Evolutionary conservation across 2,888 invertebrate genomes (phyloP), one percentile per base, ranked within the genome.

Genomic region (Drosophila kambysellisi): DNA sequence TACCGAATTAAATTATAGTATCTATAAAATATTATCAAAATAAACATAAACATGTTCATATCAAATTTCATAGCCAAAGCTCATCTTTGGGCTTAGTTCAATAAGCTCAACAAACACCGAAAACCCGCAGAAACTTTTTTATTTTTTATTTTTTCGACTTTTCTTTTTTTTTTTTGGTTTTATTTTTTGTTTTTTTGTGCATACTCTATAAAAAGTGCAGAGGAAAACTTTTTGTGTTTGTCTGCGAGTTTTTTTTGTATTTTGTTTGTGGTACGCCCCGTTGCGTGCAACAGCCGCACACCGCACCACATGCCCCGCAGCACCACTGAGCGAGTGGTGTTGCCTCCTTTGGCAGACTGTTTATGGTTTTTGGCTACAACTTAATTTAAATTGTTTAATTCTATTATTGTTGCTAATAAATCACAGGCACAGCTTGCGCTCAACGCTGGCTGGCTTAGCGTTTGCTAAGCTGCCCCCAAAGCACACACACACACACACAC

Each of bases 381-480:
- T 91, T 91, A 91, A 91, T 91, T 91, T 91, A 91, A 92, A 91
- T 91, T 91, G 91, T 89, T 91, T 92, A 91, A 92, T 92, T 91
- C 91, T 91, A 91, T 88, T 88, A 89, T 90, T 90, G 88, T 90
- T 88, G 90, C 88, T 88, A 88, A 91, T 91, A 91, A 91, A 92
- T 91, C 91, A 91, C 85, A 80, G 83, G 74, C 91, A 90, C 87
- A 88, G 89, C 87, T 88, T 87, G 86, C 75, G 88, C 68, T 82
- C 84, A 70, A 80, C 77, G 88, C 80, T 85, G 65, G 66, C 85
- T 87, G 88, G 85, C 85, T 85, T 85, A 85, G 89, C 88, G 87
- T 85, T 86, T 86, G 80, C 85, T 89, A 89, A 86, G 85, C 85
- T 84, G 41, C 72, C 64, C 73, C 70, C 43, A 56, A 53, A 52